phyloP scores from a whole-genome alignment of 2,113 vertebrate species.

The Corydoras maculifer region DNA sequence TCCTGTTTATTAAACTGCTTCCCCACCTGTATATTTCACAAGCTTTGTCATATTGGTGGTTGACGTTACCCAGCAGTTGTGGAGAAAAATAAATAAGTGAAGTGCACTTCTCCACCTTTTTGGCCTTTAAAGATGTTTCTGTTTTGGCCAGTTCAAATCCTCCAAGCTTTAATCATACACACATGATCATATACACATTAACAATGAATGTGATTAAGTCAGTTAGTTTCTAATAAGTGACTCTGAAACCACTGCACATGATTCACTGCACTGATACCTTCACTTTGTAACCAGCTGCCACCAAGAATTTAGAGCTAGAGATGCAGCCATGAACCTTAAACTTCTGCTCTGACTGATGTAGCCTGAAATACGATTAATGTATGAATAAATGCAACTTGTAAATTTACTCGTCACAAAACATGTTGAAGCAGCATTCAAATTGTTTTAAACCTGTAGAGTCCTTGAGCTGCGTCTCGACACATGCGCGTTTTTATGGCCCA shows the following conservation, averaged over 20 bases:
- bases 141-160: conserved; percentile 80
- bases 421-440: too few species aligned
- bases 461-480: conserved; percentile 71
- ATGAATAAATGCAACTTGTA: too few species aligned
- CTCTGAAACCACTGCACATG: too few species aligned
- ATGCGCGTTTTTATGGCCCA: conserved; percentile 66
- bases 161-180: conserved; percentile 62
- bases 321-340: too few species aligned
- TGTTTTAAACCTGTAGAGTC: conserved; percentile 74
- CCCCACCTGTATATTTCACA: conserved; percentile 84
- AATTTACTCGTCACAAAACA: too few species aligned
- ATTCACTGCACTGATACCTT: too few species aligned
- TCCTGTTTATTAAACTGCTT: background rate
- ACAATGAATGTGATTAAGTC: too few species aligned
- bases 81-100: conserved; percentile 66
- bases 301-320: too few species aligned
- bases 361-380: too few species aligned
- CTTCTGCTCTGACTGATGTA: too few species aligned
- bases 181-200: conserved; percentile 9
- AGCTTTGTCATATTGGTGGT: conserved; percentile 56
- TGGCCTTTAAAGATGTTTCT: conserved; percentile 69
- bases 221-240: too few species aligned
- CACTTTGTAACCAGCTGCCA: too few species aligned
- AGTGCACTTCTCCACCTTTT: conserved; percentile 30
- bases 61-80: conserved; percentile 59